Evolutionary conservation across 2,113 vertebrate species (phyloP).

Genomic region (Oreochromis tanganicae): DNA sequence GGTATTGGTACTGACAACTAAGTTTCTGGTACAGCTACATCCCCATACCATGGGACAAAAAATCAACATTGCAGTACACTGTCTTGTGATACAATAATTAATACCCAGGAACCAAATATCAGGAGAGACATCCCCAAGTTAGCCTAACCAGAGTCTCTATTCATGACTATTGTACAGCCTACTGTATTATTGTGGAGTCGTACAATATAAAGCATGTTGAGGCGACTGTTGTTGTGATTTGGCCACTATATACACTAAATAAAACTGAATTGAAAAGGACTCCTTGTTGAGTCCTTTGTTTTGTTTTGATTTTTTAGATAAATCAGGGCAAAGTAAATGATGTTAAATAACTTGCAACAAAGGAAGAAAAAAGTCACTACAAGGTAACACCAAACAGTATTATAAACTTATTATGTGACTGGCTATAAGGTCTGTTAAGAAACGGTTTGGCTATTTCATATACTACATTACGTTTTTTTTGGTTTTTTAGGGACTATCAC

Average conservation of each 20-base stretch:
- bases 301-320: not conserved
- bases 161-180: not conserved
- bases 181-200: not conserved
- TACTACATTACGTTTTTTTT: conserved; percentile 34
- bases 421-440: conserved; percentile 12
- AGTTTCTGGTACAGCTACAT: not conserved
- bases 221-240: not conserved
- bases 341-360: not conserved
- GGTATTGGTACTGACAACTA: not conserved
- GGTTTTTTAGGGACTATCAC: conserved; percentile 33
- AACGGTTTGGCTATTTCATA: conserved; percentile 30
- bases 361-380: not conserved
- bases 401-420: not conserved
- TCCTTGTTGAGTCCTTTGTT: not conserved
- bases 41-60: not conserved
- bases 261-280: not conserved
- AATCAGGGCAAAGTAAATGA: not conserved
- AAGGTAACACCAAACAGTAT: not conserved
- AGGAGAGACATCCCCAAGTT: not conserved
- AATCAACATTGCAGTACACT: not conserved
- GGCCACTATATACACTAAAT: not conserved
- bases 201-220: not conserved
- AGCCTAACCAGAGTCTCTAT: not conserved
- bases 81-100: not conserved
- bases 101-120: not conserved